These are phyloP conservation scores for Eufriesea mexicana DNA, from an alignment of 1,140 invertebrate species.

Conservation along the genomic window DNA sequence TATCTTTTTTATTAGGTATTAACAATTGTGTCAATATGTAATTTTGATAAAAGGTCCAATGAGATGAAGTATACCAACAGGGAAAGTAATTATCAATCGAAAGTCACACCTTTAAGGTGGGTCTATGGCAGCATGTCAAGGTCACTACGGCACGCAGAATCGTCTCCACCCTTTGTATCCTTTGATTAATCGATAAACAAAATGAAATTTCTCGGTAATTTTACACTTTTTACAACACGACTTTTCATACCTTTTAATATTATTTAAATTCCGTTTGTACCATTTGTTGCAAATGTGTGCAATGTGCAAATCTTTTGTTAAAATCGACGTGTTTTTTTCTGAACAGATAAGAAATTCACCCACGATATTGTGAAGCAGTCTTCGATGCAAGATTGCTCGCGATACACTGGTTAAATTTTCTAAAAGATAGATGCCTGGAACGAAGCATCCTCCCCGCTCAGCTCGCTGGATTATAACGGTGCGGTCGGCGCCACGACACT, in stretches of 20 bases:
- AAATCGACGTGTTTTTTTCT: no score
- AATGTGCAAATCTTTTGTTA: not conserved
- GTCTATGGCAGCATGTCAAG: conserved; percentile 14
- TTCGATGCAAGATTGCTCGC: conserved; percentile 18
- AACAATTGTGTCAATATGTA: not conserved
- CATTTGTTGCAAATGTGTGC: not conserved
- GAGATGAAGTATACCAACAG: no score
- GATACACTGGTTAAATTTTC: conserved; percentile 43
- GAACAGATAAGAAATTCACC: not conserved
- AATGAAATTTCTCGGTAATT: not conserved
- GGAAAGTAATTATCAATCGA: conserved; percentile 37
- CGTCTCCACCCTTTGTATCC: not conserved
- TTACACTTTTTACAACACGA: not conserved
- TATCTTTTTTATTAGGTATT: not conserved
- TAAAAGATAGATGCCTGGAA: conserved; percentile 21
- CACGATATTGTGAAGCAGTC: not conserved
- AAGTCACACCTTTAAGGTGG: not conserved
- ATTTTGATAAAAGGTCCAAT: not conserved
- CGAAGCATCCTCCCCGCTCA: conserved; percentile 25
- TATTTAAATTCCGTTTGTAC: not conserved
- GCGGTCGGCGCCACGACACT: conserved; percentile 14
- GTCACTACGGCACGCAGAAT: conserved; percentile 4
- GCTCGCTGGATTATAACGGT: not conserved
- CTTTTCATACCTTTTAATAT: not conserved
- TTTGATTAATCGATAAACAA: not conserved